Evolutionary conservation across 1,140 invertebrate genomes (phyloP).

Genomic region (Zaprionus vittiger): DNA sequence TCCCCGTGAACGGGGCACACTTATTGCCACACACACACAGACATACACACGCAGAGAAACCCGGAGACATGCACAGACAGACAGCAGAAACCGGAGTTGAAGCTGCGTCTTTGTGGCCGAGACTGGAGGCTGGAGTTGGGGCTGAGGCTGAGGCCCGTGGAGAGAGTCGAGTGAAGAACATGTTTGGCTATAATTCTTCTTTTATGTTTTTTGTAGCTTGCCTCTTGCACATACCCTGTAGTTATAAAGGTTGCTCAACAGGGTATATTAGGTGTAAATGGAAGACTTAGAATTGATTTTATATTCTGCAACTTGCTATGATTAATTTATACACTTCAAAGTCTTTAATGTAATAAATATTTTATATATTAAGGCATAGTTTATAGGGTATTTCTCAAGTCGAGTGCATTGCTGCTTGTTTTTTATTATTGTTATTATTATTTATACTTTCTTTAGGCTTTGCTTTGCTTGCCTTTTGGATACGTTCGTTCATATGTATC

Average conservation of each 20-base stretch:
- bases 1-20: conserved; percentile 69
- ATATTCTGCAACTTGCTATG: too few relatives aligned
- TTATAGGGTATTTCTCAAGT: conserved; percentile 13
- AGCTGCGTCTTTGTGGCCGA: conserved; percentile 34
- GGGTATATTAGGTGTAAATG: not conserved
- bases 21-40: conserved; percentile 68
- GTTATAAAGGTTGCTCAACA: not conserved
- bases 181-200: conserved; percentile 80
- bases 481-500: conserved; percentile 57
- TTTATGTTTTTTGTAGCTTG: conserved; percentile 22
- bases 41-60: conserved; percentile 42
- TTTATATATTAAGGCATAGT: not conserved
- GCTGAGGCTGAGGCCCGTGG: conserved; percentile 16
- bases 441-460: conserved; percentile 55
- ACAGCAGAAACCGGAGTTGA: conserved; percentile 71
- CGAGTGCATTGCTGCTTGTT: conserved; percentile 7
- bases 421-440: conserved; percentile 47
- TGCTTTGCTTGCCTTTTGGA: conserved; percentile 77
- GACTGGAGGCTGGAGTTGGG: conserved; percentile 32
- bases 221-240: conserved; percentile 31
- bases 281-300: not conserved
- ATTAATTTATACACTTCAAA: too few relatives aligned
- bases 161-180: conserved; percentile 67
- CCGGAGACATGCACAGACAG: conserved; percentile 48
- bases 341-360: too few relatives aligned